These are phyloP conservation scores for Xiphias gladius DNA, from an alignment of 2,113 vertebrate genomes.

Conservation along the genomic window DNA sequence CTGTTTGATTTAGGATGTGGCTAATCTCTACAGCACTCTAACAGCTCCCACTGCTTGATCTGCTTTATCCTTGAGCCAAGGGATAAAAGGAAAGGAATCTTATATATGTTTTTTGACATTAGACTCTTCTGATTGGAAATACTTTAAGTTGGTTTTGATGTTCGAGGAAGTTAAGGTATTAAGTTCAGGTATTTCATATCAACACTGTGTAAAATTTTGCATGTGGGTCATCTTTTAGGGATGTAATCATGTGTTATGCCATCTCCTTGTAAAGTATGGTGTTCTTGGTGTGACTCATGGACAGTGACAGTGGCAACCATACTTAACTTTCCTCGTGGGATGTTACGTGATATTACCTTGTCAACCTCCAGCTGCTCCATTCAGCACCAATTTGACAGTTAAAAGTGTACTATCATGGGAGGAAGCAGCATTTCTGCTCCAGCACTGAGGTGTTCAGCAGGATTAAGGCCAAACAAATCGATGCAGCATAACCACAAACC, in stretches of 20 bases:
- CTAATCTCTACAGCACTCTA: constrained; percentile 47
- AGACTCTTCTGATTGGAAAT: neutral
- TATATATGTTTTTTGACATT: neutral
- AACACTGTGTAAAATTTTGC: neutral
- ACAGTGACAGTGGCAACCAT: neutral
- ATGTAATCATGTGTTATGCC: neutral
- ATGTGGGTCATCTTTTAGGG: neutral
- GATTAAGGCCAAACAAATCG: constrained; percentile 43
- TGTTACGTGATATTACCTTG: neutral
- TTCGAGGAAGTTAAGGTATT: neutral
- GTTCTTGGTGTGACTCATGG: neutral
- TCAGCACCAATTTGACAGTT: constrained; percentile 2
- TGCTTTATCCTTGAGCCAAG: neutral
- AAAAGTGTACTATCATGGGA: constrained; percentile 3
- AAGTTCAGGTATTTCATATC: neutral
- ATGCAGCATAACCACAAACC: constrained; percentile 10
- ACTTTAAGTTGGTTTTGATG: neutral
- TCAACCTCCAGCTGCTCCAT: neutral
- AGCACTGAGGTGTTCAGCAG: constrained; percentile 8
- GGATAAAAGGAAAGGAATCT: constrained; percentile 12
- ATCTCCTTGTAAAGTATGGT: neutral
- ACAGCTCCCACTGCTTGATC: constrained; percentile 25
- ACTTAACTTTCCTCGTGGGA: constrained; percentile 15
- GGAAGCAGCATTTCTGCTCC: constrained; percentile 8
- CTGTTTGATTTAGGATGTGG: constrained; percentile 74